Base-by-base conservation (phyloP, 2,888 invertebrate species). In the Linyphia triangularis region DNA sequence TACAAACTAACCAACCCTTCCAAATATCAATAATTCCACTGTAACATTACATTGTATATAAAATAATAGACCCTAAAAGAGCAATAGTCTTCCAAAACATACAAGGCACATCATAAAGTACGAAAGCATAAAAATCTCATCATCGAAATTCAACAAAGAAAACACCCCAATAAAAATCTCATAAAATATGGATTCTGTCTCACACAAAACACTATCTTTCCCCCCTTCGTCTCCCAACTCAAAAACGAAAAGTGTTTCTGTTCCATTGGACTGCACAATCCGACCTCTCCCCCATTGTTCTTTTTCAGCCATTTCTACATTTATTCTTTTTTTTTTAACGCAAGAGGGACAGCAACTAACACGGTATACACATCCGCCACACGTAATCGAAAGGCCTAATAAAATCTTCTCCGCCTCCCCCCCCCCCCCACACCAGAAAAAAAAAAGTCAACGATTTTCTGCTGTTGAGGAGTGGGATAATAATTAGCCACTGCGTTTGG, bases 401-500 rank as follows among this genome's bases (percentile, higher is more conserved):
- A 51, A 51, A 51, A 51, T 51, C 16, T 5, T n/a, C 51, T n/a
- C n/a, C n/a, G n/a, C n/a, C n/a, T n/a, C n/a, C n/a, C n/a, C n/a
- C n/a, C n/a, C n/a, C n/a, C n/a, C n/a, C n/a, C n/a, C n/a, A n/a
- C n/a, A n/a, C n/a, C n/a, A n/a, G n/a, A n/a, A n/a, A n/a, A n/a
- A n/a, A n/a, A n/a, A n/a, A n/a, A 51, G 13, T 51, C 51, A n/a
- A 3, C n/a, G 51, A 51, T 51, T 51, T 51, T 51, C 16, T 51
- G 51, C 9, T 43, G n/a, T 43, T 43, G 37, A 43, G 77, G 77
- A 67, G 67, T 26, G 61, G 40, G 7, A 37, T 70, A 82, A 82
- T 59, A 82, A 82, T 82, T 82, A 82, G 72, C 40, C 82, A 72
- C 43, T 63, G 72, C 72, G 33, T 59, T 82, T 65, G 43, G 63